Conservation (phyloP, 2,113 vertebrate genomes). For the Xiphias gladius region DNA sequence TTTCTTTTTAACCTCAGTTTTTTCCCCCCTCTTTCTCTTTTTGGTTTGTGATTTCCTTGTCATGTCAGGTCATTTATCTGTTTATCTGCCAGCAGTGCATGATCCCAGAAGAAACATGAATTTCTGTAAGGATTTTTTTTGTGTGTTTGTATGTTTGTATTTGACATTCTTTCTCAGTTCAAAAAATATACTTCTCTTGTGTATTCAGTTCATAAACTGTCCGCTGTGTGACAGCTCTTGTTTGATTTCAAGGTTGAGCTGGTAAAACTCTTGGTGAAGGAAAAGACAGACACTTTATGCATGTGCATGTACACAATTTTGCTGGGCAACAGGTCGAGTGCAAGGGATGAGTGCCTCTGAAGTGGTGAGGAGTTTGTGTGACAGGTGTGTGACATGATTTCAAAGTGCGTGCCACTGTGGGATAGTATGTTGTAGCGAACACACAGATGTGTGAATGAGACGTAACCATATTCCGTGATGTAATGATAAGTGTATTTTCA, state of each 20-base stretch:
- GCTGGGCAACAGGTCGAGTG: conserved; percentile 12
- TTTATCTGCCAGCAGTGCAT: conserved; percentile 4
- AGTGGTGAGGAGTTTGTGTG: conserved; percentile 53
- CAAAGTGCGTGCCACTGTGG: conserved; percentile 29
- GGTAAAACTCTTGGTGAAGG: conserved; percentile 4
- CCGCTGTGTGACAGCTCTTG: background rate
- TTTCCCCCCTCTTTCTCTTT: background rate
- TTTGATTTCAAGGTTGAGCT: conserved; percentile 37
- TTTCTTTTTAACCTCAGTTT: conserved; percentile 5
- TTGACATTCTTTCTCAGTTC: background rate
- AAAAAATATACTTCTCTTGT: conserved; percentile 20
- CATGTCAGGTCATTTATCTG: conserved; percentile 1
- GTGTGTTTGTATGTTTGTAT: background rate
- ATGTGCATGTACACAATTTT: conserved; percentile 39
- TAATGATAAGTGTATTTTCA: conserved; percentile 34
- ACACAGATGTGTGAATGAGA: conserved; percentile 29
- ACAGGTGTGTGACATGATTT: conserved; percentile 58
- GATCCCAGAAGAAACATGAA: background rate
- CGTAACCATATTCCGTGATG: conserved; percentile 33
- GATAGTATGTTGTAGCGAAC: conserved; percentile 12
- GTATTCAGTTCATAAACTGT: background rate
- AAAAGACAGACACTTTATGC: conserved; percentile 31
- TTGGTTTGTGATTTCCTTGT: conserved; percentile 23
- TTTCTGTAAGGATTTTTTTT: background rate
- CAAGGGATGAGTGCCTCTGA: conserved; percentile 18